These are phyloP conservation scores for Seriola rivoliana DNA, from an alignment of 2,113 vertebrate genomes.

Conservation along the genomic window DNA sequence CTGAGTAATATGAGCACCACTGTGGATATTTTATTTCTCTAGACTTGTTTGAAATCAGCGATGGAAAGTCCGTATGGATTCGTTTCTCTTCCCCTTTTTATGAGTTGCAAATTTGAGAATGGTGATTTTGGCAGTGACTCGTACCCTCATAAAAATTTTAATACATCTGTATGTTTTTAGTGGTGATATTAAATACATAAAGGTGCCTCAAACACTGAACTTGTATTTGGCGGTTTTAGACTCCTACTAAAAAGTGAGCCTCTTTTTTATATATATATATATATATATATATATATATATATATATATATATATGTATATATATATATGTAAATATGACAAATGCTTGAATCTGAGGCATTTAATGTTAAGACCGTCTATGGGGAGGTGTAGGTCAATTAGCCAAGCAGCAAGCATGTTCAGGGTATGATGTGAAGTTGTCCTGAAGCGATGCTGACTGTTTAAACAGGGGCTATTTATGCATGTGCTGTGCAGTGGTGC, in stretches of 20 bases:
- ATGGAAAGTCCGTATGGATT: slow-evolving; percentile 1
- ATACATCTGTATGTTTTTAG: neutral
- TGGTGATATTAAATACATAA: neutral
- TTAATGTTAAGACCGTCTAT: slow-evolving; percentile 51
- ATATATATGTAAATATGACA: neutral
- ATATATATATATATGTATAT: too few relatives aligned
- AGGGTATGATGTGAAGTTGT: slow-evolving; percentile 82
- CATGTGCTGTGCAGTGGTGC: slow-evolving; percentile 87
- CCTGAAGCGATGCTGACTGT: slow-evolving; percentile 77
- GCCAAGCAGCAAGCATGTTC: slow-evolving; percentile 79
- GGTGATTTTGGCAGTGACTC: neutral
- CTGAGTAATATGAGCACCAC: neutral
- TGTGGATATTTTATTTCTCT: slow-evolving; percentile 2
- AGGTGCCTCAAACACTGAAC: neutral
- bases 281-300: neutral
- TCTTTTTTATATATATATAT: neutral
- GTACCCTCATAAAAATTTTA: neutral
- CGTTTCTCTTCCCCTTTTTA: neutral
- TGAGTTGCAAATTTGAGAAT: neutral
- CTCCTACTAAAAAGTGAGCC: neutral
- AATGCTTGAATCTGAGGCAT: slow-evolving; percentile 37
- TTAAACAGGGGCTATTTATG: slow-evolving; percentile 86
- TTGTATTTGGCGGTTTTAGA: neutral
- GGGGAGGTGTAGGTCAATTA: slow-evolving; percentile 82
- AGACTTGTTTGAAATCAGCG: slow-evolving; percentile 5